Evolutionary conservation across 2,888 invertebrate species (phyloP), one percentile per base, ranked within the genome.

Genomic region (Drosophila aldrichi): DNA sequence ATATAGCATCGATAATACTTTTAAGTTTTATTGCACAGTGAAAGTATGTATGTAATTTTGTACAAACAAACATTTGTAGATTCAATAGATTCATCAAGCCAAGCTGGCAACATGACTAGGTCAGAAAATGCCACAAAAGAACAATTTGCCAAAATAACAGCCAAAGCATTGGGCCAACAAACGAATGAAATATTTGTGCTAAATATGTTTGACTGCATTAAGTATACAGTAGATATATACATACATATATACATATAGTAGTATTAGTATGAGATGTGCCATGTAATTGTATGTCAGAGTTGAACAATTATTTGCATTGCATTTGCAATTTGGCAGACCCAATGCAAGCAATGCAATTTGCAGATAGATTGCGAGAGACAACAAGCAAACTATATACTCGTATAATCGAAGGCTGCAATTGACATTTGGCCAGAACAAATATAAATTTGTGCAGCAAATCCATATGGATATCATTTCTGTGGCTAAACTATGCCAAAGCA

Each of bases 201-300:
- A 20, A 14, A 44, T 18, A 43, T 38, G 38, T 40, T 1, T 40
- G n/a, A n/a, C 62, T 70, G 78, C 25, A 51, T 57, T 46, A 48
- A 32, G 22, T 59, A 46, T 16, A 4, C 25, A 25, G 46, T 9
- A 16, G 25, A n/a, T 48, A 29, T n/a, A 40, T 40, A 14, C 43
- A 25, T 48, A 18, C 7, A 25, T 25, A 25, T 7, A 25, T 22
- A 22, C 16, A 16, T 48, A 12, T 41, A 41, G 22, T 16, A 10
- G 29, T 32, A n/a, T n/a, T n/a, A 7, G 18, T 14, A 34, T 20
- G 16, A 38, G 25, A 40, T 40, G 41, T n/a, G 22, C 44, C 36
- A 16, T 65, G 68, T 78, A 78, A 70, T 78, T 79, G 75, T 80
- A 88, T 82, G 74, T 58, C 83, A 85, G 74, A 87, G 85, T 79